A percentile compares a stretch with the other conserved stretches of the same genome.
Conservation (phyloP, 2,888 invertebrate genomes). For the Pediacus dermestoides region DNA sequence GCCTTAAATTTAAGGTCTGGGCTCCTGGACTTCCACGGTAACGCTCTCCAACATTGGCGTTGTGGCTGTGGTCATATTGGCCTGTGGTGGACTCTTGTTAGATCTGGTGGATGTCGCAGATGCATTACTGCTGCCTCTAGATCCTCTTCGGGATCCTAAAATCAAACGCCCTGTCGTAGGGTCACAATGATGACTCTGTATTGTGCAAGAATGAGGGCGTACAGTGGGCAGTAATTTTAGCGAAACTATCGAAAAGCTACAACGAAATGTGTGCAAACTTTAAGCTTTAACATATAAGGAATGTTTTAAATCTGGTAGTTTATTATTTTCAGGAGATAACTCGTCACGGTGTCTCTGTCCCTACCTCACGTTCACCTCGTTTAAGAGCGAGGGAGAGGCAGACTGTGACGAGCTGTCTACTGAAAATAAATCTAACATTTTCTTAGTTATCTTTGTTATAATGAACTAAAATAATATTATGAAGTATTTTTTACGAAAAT, state of each 20-base stretch:
- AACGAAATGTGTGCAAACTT: conserved; percentile 15
- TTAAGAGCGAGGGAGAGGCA: too few relatives aligned
- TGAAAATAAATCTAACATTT: too few relatives aligned
- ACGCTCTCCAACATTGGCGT: conserved; percentile 61
- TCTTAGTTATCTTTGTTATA: too few relatives aligned
- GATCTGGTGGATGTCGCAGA: conserved; percentile 71
- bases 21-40: conserved; percentile 73
- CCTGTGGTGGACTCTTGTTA: conserved; percentile 55
- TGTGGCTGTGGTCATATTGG: conserved; percentile 35
- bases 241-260: conserved; percentile 13
- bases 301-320: too few relatives aligned
- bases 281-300: too few relatives aligned
- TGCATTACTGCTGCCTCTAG: conserved; percentile 72
- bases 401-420: too few relatives aligned
- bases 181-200: conserved; percentile 29
- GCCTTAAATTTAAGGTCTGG: too few relatives aligned
- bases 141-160: conserved; percentile 65
- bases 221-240: conserved; percentile 1
- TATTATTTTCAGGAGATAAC: too few relatives aligned
- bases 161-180: conserved; percentile 45
- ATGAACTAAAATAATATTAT: too few relatives aligned
- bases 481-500: too few relatives aligned
- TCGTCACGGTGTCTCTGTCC: too few relatives aligned
- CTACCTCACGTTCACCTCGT: too few relatives aligned
- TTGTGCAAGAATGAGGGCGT: conserved; percentile 2